Evolutionary conservation across 92 coral and sea anemone species (phyloP).

Genomic region (Hydrozoanthus gracilis): DNA sequence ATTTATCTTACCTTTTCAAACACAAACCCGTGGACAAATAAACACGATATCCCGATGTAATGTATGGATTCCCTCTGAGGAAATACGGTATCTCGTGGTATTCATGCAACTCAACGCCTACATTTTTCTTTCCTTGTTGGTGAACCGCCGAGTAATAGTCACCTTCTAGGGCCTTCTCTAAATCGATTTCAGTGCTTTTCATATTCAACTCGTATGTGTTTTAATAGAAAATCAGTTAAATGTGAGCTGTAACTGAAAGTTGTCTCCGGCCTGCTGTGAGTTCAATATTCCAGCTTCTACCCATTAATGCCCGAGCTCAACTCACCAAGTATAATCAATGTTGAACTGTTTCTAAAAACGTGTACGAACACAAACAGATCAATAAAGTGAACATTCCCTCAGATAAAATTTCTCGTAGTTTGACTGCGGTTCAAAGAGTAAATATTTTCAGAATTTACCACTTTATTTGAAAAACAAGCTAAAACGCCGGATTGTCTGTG

Average conservation of each 20-base stretch:
- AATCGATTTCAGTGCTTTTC: conserved; percentile 31
- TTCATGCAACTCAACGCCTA: conserved; percentile 69
- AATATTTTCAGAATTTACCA: too few species aligned
- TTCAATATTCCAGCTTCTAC: neutral
- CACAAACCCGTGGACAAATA: conserved; percentile 82
- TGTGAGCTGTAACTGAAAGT: conserved; percentile 6
- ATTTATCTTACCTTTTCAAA: conserved; percentile 70
- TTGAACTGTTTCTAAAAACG: too few species aligned
- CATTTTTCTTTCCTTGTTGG: conserved; percentile 31
- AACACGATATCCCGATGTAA: conserved; percentile 94
- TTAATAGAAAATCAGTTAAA: neutral
- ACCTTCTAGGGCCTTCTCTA: conserved; percentile 43
- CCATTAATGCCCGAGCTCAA: too few species aligned
- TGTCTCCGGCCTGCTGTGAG: conserved; percentile 12
- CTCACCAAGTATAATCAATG: too few species aligned
- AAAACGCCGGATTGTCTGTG: conserved; percentile 13
- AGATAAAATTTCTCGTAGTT: too few species aligned
- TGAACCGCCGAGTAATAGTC: conserved; percentile 24
- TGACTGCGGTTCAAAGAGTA: too few species aligned
- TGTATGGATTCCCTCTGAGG: conserved; percentile 91
- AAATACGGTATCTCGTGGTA: conserved; percentile 95
- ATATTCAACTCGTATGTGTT: neutral
- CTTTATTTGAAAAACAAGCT: too few species aligned
- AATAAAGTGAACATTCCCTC: too few species aligned
- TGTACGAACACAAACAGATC: too few species aligned